phyloP scores from a whole-genome alignment of 1,140 invertebrate genomes.

The Drosophila malerkotliana region DNA sequence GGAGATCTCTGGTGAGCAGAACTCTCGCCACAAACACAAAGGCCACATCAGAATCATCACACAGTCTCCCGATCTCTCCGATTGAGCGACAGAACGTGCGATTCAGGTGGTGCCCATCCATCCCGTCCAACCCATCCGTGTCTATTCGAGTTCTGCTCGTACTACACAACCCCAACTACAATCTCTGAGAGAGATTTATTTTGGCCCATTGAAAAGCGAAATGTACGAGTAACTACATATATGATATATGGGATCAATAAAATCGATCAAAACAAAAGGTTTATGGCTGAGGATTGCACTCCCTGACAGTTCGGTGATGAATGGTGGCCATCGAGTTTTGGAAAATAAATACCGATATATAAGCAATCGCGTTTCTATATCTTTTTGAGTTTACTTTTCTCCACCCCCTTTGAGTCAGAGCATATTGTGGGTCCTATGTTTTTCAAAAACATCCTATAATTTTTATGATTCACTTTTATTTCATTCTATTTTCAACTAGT shows the following conservation, averaged over 20 bases:
- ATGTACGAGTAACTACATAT: slow-evolving; percentile 31
- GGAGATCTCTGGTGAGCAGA: slow-evolving; percentile 14
- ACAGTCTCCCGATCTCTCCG: slow-evolving; percentile 24
- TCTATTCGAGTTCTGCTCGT: slow-evolving; percentile 3
- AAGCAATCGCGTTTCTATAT: slow-evolving; percentile 10
- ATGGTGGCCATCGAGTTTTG: slow-evolving; percentile 34
- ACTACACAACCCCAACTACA: slow-evolving; percentile 14
- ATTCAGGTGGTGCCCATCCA: slow-evolving; percentile 46
- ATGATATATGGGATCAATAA: slow-evolving; percentile 53
- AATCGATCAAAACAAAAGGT: slow-evolving; percentile 53
- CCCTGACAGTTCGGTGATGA: slow-evolving; percentile 43
- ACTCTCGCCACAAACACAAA: slow-evolving; percentile 25
- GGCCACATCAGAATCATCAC: slow-evolving; percentile 13
- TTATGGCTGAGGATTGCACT: slow-evolving; percentile 51
- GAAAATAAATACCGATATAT: slow-evolving; percentile 2
- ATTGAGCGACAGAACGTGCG: slow-evolving; percentile 33
- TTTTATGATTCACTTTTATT: neutral
- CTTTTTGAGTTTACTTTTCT: slow-evolving; percentile 6
- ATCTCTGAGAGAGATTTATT: slow-evolving; percentile 21
- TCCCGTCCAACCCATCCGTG: slow-evolving; percentile 2
- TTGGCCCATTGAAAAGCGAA: slow-evolving; percentile 23
- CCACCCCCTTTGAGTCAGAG: neutral
- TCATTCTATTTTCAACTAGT: neutral
- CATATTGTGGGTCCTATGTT: slow-evolving; percentile 6
- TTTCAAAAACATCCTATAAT: neutral